Percentiles rank a stretch among this genome's conserved stretches.
phyloP scores from a whole-genome alignment of 1,140 invertebrate species.

The Vollenhovia emeryi region DNA sequence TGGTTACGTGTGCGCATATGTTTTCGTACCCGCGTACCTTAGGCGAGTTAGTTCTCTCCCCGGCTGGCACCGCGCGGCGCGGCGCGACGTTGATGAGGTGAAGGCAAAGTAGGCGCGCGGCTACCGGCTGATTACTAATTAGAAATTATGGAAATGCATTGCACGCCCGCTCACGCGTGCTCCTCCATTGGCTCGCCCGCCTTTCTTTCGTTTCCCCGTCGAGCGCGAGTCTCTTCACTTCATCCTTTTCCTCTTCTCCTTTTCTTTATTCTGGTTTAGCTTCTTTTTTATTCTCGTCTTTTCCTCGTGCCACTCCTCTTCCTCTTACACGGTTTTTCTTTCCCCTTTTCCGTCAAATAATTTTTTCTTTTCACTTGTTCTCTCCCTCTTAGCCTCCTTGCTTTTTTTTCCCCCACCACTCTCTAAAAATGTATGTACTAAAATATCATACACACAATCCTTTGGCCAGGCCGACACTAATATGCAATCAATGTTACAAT shows the following conservation, averaged over 20 bases:
- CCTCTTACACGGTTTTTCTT: not conserved
- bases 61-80: constrained; percentile 1
- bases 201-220: not conserved
- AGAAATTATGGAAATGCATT: constrained; percentile 75
- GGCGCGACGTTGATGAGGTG: constrained; percentile 71
- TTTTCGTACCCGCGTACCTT: constrained; percentile 50
- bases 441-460: not conserved
- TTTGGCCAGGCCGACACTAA: not conserved
- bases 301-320: not conserved
- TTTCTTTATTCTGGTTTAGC: not conserved
- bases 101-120: constrained; percentile 72
- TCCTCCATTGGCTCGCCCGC: constrained; percentile 11
- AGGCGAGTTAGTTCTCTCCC: constrained; percentile 67
- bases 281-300: not conserved
- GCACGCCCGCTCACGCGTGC: constrained; percentile 18
- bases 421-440: not conserved
- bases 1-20: constrained; percentile 24
- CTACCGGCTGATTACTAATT: constrained; percentile 76
- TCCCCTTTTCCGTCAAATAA: not conserved
- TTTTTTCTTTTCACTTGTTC: not conserved
- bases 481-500: not conserved
- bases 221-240: not conserved
- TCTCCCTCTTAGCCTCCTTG: too few relatives aligned
- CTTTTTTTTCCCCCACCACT: not conserved
- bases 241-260: not conserved